Evolutionary conservation across 2,113 vertebrate species (phyloP), one percentile per base, ranked within the genome.

Genomic region (Andinoacara biseriatus): DNA sequence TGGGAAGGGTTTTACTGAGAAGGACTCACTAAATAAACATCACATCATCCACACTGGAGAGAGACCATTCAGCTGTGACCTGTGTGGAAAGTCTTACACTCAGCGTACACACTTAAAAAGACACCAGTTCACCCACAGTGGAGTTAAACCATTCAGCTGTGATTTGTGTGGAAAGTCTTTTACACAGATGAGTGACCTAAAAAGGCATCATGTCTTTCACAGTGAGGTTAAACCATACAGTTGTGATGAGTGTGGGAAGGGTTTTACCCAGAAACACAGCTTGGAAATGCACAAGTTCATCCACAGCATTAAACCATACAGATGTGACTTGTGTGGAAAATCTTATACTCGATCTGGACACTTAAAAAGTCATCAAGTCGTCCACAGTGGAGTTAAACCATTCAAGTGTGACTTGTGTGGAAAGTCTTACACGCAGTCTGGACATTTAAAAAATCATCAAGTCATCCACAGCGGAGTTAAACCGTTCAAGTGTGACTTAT

Each of bases 271-370:
- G 40, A 69, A 49, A 49, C 43, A 40, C 22, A 49, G 40, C 40
- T 67, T 67, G 63, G 46, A 15, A 40, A 67, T 67, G 63, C 63
- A 67, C 11, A 67, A 67, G 26, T 67, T 65, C 62, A 65, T 65
- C 62, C 62, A 65, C 62, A 65, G 62, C 62, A 65, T 65, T 65
- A 65, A 65, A 65, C 62, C 62, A 10, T 43, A 65, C 62, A 43
- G 38, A 14, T 65, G 62, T 14, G 38, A 65, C 3, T 7, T 65
- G n/a, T 65, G 62, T 10, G 62, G 62, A 43, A 65, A n/a, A 13
- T 65, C 35, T 43, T 65, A 65, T 5, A 24, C 62, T 43, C 62
- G n/a, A 65, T 65, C 62, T 65, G 62, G 62, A 65, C 62, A 65
- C 15, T 65, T 65, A 65, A 43, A 65, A 65, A 65, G n/a, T 22